These are phyloP conservation scores for Hydra vulgaris DNA, from an alignment of 30 jellyfish, hydroid and myxozoan species.

Conservation along the genomic window DNA sequence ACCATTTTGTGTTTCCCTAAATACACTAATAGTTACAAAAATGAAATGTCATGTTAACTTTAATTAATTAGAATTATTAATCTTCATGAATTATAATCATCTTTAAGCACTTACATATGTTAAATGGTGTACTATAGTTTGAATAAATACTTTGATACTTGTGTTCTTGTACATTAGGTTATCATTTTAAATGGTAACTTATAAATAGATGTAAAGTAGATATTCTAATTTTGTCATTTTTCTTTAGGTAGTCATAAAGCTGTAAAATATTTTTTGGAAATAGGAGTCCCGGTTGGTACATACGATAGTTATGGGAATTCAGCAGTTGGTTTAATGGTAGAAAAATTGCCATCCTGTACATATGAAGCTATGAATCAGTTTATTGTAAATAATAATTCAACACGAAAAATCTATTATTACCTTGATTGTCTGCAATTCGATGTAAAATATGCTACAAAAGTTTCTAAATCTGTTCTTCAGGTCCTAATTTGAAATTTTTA, in stretches of 20 bases:
- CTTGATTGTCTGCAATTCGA: conserved; percentile 51
- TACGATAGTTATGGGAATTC: conserved; percentile 60
- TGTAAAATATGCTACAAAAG: conserved; percentile 26
- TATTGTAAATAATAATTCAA: conserved; percentile 45
- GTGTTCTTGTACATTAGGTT: no score
- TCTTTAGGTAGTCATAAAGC: conserved; percentile 66
- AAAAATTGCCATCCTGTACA: conserved; percentile 74
- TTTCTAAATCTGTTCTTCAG: conserved; percentile 22
- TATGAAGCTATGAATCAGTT: conserved; percentile 62
- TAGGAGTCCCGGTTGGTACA: conserved; percentile 74
- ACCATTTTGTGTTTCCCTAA: no score
- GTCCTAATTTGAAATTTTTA: background rate
- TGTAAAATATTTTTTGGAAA: conserved; percentile 35
- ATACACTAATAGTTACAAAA: no score
- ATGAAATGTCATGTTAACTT: no score
- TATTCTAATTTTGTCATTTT: no score
- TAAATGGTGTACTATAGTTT: no score
- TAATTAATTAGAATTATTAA: no score
- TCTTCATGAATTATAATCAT: no score
- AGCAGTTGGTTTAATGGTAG: conserved; percentile 72
- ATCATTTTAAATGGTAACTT: no score
- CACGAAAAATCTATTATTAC: conserved; percentile 42
- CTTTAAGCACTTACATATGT: no score
- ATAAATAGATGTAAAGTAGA: no score
- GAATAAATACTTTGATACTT: no score